Evolutionary conservation across 2,113 vertebrate species (phyloP), one percentile per base, ranked within the genome.

Genomic region (Hemiscyllium ocellatum): DNA sequence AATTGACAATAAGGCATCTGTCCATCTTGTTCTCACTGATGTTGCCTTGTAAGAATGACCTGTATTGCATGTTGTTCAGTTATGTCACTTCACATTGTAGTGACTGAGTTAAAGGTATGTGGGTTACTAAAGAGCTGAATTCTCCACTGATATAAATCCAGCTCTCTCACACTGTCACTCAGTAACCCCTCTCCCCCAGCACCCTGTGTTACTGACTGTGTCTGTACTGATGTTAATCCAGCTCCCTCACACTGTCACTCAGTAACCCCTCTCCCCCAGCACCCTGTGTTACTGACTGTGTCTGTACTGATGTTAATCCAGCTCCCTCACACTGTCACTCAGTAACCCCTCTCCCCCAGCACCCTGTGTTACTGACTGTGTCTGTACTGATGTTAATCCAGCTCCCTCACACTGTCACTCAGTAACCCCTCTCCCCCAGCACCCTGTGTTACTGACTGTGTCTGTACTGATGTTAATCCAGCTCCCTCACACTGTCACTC

Each of bases 331-430:
- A n/a, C 76, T 13, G 76, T n/a, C 8, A 12, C 56, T 22, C 20
- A 69, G 20, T 69, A 69, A 20, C 68, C 4, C 68, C 56, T 12
- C 8, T 61, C 10, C 56, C 56, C 56, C 56, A 12, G 29, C 1
- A 13, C 76, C 33, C 76, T 29, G 2, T n/a, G 26, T 20, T 69
- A 1, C 13, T 78, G 33, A 78, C 13, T 29, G 4, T 78, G 10
- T 78, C 76, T 78, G 0, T 8, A 78, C 33, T 78, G 2, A n/a
- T 80, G 15, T 47, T 10, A 86, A 47, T 86, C 83, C 42, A 50
- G 10, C 47, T 87, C 47, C 85, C 85, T 87, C 85, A 26, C 85
- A 52, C 85, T 87, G 85, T 52, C 85, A 87, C 85, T 87, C 85
- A 87, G 85, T 87, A 52, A 87, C 85, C 8, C 47, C 22, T 87